Base-by-base conservation (phyloP, 2,113 vertebrate genomes). In the Taurulus bubalis region DNA sequence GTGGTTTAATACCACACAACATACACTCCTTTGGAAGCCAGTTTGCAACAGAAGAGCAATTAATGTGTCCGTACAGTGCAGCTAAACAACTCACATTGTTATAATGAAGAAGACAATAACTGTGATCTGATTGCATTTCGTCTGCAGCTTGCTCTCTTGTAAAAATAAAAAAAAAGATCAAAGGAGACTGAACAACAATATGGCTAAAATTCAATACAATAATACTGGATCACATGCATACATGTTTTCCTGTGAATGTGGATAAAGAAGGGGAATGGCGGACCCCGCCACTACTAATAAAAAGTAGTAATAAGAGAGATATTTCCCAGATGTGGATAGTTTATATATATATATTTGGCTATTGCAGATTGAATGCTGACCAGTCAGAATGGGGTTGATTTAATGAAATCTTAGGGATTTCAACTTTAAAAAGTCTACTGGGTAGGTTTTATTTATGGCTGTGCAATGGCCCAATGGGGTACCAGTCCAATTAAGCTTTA, bases 401-500 rank as follows among this genome's bases (percentile, higher is more conserved):
- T 47, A 11, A 36, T 74, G 1, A 68, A 22, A 79, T 77, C 75
- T 65, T 79, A 77, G 71, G 60, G 85, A 82, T 82, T 82, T 63
- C 3, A 65, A 77, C 67, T 82, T 85, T 24, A 15, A 76, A 67
- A 55, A 55, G 64, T 79, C 70, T 8, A 14, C 38, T 71, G 42
- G n/a, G 55, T 42, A 68, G 79, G 81, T 67, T 87, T 85, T 72
- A 66, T 76, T 66, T 51, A 66, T 40, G 63, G 71, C 87, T 82
- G 69, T 85, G 77, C 73, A 79, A 78, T 42, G 58, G 77, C 80
- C 77, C 85, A 63, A n/a, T 51, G 87, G 89, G 88, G 90, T 89
- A 90, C 90, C 92, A 93, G 86, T 93, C 89, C 38, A 26, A 91
- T 91, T 85, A 95, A 93, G 91, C 90, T 86, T 84, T 38, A 80